Evolutionary conservation across 2,797 vertebrate genomes (phyloP), one percentile per base, ranked within the genome.

Genomic region (Leptatherina wallacei): DNA sequence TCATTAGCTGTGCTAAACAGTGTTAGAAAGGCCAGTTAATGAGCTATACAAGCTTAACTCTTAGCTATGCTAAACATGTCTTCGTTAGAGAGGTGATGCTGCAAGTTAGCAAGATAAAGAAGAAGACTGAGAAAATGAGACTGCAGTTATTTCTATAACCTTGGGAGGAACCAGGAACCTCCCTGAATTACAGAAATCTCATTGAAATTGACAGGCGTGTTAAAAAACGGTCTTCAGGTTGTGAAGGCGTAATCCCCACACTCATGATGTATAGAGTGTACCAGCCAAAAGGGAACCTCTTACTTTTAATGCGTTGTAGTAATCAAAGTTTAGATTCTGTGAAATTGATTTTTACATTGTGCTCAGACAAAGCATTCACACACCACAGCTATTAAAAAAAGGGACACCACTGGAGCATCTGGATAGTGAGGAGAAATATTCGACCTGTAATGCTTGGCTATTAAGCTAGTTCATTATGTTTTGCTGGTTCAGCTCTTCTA

Each of bases 401-500:
- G 40, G 16, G 42, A n/a, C 42, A 20, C 42, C 10, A 11, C 36
- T 38, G 10, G 36, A 38, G 10, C 36, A 38, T 38, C 9, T 38
- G 30, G 30, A 32, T 32, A 6, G 6, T 32, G 30, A 32, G 30
- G 6, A 32, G 36, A 38, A 38, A 38, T 38, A 38, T 3, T 38
- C 36, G 12, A 38, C 12, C 36, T 11, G 36, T 38, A 38, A 38
- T 38, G 36, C 12, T 47, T 8, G 6, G 42, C 42, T 47, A 8
- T 42, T 42, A 14, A 42, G 6, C 47, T 33, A 27, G 32, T 71
- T 56, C 65, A 68, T 62, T 27, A 65, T 60, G 38, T 38, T 44
- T 54, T 55, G 67, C 51, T 77, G 73, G 71, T 58, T 77, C 67
- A 69, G 73, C 63, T 52, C 65, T 66, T 52, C 44, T 35, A 71